A percentile compares a stretch with the other conserved stretches of the same genome.
Evolutionary conservation across 2,113 vertebrate species (phyloP).

Genomic region (Rhegmatorhina hoffmannsi): DNA sequence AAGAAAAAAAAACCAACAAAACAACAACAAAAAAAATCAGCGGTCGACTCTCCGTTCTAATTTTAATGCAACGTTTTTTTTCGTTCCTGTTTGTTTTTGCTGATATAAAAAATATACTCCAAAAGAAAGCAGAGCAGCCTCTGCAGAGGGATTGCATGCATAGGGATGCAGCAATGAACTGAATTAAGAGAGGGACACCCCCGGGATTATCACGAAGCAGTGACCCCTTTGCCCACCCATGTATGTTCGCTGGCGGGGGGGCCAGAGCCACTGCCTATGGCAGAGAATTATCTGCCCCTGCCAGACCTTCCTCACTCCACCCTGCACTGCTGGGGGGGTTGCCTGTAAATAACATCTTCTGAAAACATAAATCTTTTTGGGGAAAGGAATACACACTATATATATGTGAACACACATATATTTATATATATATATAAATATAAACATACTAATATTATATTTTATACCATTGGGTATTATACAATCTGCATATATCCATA

Average conservation of each 20-base stretch:
- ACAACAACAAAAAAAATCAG: background rate
- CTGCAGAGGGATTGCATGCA: background rate
- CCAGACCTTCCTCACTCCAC: background rate
- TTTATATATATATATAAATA: no score
- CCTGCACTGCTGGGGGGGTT: background rate
- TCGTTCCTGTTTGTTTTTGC: background rate
- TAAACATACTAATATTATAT: background rate
- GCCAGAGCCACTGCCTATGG: background rate
- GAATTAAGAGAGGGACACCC: background rate
- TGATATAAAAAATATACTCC: background rate
- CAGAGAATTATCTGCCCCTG: background rate
- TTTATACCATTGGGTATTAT: background rate
- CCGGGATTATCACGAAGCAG: background rate
- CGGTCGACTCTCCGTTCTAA: background rate
- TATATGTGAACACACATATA: no score
- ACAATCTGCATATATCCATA: background rate
- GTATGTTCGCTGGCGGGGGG: background rate
- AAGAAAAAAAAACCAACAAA: no score
- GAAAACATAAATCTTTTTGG: background rate
- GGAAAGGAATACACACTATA: background rate
- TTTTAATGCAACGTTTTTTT: conserved; percentile 19
- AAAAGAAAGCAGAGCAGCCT: background rate
- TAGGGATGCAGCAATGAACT: background rate
- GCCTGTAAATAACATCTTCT: background rate
- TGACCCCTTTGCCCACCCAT: background rate